phyloP scores from a whole-genome alignment of 2,113 vertebrate genomes.

The Reinhardtius hippoglossoides region DNA sequence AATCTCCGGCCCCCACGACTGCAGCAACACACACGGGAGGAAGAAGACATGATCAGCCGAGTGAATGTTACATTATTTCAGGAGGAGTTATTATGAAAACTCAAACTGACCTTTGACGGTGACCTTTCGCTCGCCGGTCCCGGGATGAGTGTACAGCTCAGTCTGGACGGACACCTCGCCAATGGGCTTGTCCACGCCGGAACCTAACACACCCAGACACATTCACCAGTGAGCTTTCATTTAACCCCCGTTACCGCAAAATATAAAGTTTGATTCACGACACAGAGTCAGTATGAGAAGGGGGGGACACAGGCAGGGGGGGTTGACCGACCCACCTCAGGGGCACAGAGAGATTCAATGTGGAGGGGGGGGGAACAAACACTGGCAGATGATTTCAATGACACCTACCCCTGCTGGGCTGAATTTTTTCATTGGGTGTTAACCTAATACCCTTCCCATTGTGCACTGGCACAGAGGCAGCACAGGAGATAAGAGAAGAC shows the following conservation, averaged over 20 bases:
- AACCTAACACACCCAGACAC: slow-evolving; percentile 79
- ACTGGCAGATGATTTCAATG: slow-evolving; percentile 39
- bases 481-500: slow-evolving; percentile 84
- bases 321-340: slow-evolving; percentile 5
- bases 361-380: not conserved
- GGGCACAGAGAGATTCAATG: slow-evolving; percentile 1
- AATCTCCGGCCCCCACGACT: slow-evolving; percentile 94
- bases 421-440: slow-evolving; percentile 93
- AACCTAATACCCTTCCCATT: slow-evolving; percentile 97
- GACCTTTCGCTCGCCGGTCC: slow-evolving; percentile 93
- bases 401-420: slow-evolving; percentile 93
- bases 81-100: not conserved
- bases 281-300: not conserved
- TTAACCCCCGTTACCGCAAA: not conserved
- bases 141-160: slow-evolving; percentile 94
- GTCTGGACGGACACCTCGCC: slow-evolving; percentile 96
- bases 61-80: not conserved
- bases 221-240: slow-evolving; percentile 7
- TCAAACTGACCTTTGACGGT: slow-evolving; percentile 90
- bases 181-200: slow-evolving; percentile 91
- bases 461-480: slow-evolving; percentile 90
- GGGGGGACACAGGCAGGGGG: not conserved
- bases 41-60: not conserved
- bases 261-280: not conserved
- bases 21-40: not conserved